Conservation (phyloP, 2,888 invertebrate genomes). For the Fissipunctia ypsillon region DNA sequence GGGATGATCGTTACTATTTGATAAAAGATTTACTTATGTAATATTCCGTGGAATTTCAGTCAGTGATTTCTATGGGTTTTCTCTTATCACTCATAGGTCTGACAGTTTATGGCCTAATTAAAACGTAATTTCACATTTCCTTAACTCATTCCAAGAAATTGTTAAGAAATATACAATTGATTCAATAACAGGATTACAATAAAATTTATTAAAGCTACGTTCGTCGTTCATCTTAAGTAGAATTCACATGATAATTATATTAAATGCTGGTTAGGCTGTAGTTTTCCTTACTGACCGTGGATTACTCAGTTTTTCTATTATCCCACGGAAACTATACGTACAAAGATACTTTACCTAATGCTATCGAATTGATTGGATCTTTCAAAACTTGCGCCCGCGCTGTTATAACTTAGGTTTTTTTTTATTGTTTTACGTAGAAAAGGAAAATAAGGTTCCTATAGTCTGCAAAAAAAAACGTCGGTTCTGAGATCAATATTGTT, state of each 20-base stretch:
- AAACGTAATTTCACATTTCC: neutral
- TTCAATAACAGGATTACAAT: neutral
- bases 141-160: neutral
- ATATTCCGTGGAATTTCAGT: neutral
- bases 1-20: constrained; percentile 6
- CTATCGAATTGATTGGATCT: constrained; percentile 34
- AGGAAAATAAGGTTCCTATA: neutral
- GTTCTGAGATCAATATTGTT: neutral
- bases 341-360: neutral
- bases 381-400: constrained; percentile 2
- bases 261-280: constrained; percentile 33
- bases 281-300: constrained; percentile 26
- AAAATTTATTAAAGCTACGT: neutral
- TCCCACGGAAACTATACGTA: constrained; percentile 51
- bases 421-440: constrained; percentile 1
- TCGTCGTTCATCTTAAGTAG: constrained; percentile 8
- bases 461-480: neutral
- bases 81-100: neutral
- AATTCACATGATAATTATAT: constrained; percentile 42
- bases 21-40: neutral
- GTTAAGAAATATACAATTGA: neutral
- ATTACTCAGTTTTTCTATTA: constrained; percentile 36
- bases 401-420: neutral
- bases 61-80: neutral
- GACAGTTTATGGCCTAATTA: neutral